Evolutionary conservation across 2,797 vertebrate genomes (phyloP).

Genomic region (Lates japonicus): DNA sequence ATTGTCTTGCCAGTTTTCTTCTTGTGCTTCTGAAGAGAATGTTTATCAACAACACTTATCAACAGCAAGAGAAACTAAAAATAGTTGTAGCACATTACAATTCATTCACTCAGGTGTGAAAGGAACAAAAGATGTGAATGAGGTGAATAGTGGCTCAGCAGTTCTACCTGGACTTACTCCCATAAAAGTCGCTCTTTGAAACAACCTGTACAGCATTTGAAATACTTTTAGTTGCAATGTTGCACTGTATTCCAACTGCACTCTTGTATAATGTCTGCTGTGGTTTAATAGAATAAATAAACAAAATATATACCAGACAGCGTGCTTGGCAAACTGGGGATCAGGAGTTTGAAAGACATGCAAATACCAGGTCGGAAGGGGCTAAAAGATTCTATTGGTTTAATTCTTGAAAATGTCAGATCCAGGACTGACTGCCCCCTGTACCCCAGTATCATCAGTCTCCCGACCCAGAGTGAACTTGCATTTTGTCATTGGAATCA

Average conservation of each 20-base stretch:
- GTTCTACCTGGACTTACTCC: background rate
- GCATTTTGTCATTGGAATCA: too few species aligned
- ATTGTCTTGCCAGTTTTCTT: conserved; percentile 29
- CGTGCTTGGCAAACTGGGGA: too few species aligned
- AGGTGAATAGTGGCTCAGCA: background rate
- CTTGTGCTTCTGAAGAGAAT: conserved; percentile 17
- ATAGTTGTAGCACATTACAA: background rate
- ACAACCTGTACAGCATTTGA: background rate
- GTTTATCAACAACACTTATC: conserved; percentile 5
- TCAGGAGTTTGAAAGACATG: too few species aligned
- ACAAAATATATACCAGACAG: too few species aligned
- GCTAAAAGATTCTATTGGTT: too few species aligned
- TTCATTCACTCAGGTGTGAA: conserved; percentile 5
- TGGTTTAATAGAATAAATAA: too few species aligned
- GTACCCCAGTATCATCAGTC: too few species aligned
- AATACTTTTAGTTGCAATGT: background rate
- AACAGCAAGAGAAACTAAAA: conserved; percentile 22
- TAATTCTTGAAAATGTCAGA: too few species aligned
- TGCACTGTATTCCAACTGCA: background rate
- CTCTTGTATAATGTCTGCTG: too few species aligned
- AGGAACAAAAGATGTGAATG: conserved; percentile 18
- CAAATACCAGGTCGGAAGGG: too few species aligned
- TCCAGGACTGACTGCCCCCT: too few species aligned
- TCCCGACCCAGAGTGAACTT: too few species aligned
- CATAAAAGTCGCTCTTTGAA: background rate